These are phyloP conservation scores for Archocentrus centrarchus DNA, from an alignment of 2,113 vertebrate genomes.

Conservation along the genomic window DNA sequence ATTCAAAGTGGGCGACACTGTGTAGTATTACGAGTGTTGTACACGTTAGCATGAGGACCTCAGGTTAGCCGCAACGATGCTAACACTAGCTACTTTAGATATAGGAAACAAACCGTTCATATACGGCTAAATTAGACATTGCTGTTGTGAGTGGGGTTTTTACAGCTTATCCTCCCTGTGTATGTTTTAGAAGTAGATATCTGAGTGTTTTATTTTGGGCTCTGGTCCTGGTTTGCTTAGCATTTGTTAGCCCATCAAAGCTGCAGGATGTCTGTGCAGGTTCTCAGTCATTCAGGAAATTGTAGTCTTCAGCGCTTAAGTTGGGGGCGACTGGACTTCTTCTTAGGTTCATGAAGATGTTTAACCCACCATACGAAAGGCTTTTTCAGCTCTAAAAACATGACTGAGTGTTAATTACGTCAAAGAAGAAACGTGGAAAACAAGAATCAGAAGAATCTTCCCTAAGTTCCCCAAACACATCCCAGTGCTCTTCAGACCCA, in stretches of 20 bases:
- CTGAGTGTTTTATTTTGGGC: neutral
- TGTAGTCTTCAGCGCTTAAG: neutral
- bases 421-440: neutral
- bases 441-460: neutral
- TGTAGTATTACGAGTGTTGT: neutral
- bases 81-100: slow-evolving; percentile 25
- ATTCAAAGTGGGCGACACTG: neutral
- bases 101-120: neutral
- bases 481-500: neutral
- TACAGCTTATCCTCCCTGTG: neutral
- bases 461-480: neutral
- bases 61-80: slow-evolving; percentile 8
- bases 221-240: neutral
- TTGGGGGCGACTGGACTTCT: neutral
- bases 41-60: neutral
- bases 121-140: neutral
- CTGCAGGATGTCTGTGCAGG: neutral
- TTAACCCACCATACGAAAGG: neutral
- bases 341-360: neutral
- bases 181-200: neutral
- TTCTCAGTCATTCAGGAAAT: neutral
- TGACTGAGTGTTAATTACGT: neutral
- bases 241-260: neutral
- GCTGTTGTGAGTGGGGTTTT: rapidly evolving
- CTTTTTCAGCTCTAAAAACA: neutral